Conservation (phyloP, 92 coral and sea anemone genomes). For the Pocillopora meandrina region DNA sequence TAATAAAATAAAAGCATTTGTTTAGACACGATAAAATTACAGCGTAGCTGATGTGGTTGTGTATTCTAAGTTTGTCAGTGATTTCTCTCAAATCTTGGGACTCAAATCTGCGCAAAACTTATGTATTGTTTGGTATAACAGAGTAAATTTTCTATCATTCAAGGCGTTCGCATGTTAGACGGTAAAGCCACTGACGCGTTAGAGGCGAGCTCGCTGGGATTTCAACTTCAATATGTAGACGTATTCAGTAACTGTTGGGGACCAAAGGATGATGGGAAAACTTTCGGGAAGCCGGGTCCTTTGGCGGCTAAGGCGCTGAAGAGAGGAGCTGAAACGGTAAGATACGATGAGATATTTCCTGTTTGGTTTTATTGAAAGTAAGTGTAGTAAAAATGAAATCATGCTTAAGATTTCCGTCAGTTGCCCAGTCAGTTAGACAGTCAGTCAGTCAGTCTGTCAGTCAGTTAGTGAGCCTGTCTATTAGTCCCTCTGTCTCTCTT, state of each 20-base stretch:
- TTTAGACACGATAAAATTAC: too few relatives aligned
- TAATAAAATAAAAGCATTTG: too few relatives aligned
- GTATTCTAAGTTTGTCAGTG: too few relatives aligned
- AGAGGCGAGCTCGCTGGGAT: constrained; percentile 95
- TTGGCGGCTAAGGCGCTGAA: constrained; percentile 93
- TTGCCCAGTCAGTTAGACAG: too few relatives aligned
- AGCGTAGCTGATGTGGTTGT: too few relatives aligned
- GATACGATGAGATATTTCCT: background rate
- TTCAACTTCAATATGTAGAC: constrained; percentile 75
- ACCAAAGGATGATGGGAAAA: constrained; percentile 99
- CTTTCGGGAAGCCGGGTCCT: constrained; percentile 97
- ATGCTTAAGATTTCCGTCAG: background rate
- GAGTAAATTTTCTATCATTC: background rate
- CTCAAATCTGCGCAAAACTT: background rate
- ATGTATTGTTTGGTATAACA: background rate
- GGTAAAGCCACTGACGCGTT: constrained; percentile 98
- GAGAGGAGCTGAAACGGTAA: constrained; percentile 88
- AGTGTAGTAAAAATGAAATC: background rate
- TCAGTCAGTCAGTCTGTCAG: too few relatives aligned
- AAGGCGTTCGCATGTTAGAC: constrained; percentile 97
- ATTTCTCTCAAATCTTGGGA: background rate
- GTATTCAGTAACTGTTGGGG: constrained; percentile 99
- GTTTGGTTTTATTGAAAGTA: background rate
- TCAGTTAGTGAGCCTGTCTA: too few relatives aligned
- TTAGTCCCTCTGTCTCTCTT: too few relatives aligned